Evolutionary conservation across 2,797 vertebrate genomes (phyloP), one percentile per base, ranked within the genome.

Genomic region (Argya squamiceps): DNA sequence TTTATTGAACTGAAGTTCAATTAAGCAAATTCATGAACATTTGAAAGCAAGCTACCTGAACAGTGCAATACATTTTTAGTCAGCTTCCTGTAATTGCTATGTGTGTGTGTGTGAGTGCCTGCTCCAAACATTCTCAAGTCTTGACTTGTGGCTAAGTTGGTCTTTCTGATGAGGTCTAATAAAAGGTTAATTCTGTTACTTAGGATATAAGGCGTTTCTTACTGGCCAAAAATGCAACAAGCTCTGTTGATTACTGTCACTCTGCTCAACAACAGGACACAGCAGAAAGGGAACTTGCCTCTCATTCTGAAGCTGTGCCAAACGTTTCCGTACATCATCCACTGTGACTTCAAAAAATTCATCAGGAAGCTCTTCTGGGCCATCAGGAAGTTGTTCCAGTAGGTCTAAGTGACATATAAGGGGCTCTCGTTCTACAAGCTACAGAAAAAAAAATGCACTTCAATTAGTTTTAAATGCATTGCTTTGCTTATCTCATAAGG

Each of bases 311-410:
- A 99, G 98, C 97, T 99, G 99, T n/a, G 99, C 98, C 64, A 99
- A 98, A 78, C 99, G 99, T 83, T 99, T 99, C 88, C 99, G 98
- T 80, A 99, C 98, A 7, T 99, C 99, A 11, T 99, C 99, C 93
- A 99, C 94, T 0, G 99, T 99, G 94, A 99, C 98, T 88, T 99
- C 99, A 78, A 99, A 99, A 97, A 99, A 99, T 78, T 99, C 99
- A 9, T 99, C 99, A 0, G 99, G 98, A 69, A 99, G 98, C 62
- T 99, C 99, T 2, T 85, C 71, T 1, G 87, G 87, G 67, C 46
- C 86, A 92, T 89, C 85, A 83, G 84, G 84, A 15, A 69, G 88
- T n/a, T 59, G 94, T 63, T 97, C 94, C 41, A 97, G 95, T 0
- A 97, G 96, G 94, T 99, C 99, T 56, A 99, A 96, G 96, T 99